Evolutionary conservation across 1,140 invertebrate genomes (phyloP).

Genomic region (Scaptodrosophila lebanonensis): DNA sequence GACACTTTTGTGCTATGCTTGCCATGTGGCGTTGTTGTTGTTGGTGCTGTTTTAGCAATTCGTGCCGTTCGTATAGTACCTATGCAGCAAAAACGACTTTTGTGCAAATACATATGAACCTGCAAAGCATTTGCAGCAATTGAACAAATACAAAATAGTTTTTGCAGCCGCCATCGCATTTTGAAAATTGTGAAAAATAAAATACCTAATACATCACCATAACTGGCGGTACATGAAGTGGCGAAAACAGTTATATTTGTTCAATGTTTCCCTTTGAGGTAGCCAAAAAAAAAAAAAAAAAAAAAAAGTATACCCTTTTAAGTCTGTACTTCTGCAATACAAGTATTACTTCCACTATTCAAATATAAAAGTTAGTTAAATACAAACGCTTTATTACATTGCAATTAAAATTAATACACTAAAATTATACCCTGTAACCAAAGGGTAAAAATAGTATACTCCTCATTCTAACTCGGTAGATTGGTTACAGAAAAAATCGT

Average conservation of each 20-base stretch:
- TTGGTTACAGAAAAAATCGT: too few species aligned
- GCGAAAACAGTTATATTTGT: slow-evolving; percentile 39
- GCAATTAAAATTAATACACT: too few species aligned
- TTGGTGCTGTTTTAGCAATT: slow-evolving; percentile 44
- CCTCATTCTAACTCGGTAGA: too few species aligned
- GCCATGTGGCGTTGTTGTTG: slow-evolving; percentile 1
- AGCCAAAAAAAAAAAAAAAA: too few species aligned
- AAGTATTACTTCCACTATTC: too few species aligned
- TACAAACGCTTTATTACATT: too few species aligned
- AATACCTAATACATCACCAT: slow-evolving; percentile 31
- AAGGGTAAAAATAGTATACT: too few species aligned
- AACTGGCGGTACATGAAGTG: slow-evolving; percentile 14
- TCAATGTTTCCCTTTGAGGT: too few species aligned
- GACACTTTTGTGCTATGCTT: slow-evolving; percentile 41
- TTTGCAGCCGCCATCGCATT: slow-evolving; percentile 36
- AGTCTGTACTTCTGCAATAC: too few species aligned
- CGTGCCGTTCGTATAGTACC: slow-evolving; percentile 58
- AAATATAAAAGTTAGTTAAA: too few species aligned
- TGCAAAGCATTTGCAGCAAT: slow-evolving; percentile 71
- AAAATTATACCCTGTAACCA: too few species aligned
- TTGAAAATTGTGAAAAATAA: slow-evolving; percentile 59
- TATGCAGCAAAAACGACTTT: slow-evolving; percentile 54
- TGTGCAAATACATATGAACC: slow-evolving; percentile 73
- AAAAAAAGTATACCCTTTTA: too few species aligned
- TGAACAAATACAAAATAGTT: slow-evolving; percentile 64